Evolutionary conservation across 2,888 invertebrate species (phyloP).

Genomic region (Apamea sordens): DNA sequence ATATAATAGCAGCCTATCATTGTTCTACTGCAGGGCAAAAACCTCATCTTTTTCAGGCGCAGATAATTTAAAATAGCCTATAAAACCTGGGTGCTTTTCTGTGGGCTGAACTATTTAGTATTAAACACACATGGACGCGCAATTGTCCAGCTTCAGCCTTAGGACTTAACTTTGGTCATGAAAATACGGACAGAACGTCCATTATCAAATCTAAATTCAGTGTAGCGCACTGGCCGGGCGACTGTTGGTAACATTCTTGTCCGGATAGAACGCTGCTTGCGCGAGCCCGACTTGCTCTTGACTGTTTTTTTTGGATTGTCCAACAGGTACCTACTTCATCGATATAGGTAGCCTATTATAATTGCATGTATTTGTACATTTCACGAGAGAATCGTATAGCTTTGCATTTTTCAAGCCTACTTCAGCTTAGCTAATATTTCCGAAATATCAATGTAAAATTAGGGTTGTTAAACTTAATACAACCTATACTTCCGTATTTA

Average conservation of each 20-base stretch:
- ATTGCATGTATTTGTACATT: conserved; percentile 12
- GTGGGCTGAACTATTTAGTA: too few species aligned
- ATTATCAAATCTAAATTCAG: background rate
- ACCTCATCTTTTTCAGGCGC: background rate
- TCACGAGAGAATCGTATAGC: background rate
- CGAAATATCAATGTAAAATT: background rate
- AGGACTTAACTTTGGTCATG: background rate
- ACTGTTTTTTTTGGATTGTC: conserved; percentile 23
- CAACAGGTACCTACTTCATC: background rate
- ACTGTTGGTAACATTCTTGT: background rate
- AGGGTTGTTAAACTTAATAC: background rate
- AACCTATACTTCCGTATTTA: too few species aligned
- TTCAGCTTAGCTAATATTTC: background rate
- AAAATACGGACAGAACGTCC: background rate
- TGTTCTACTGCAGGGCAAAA: background rate
- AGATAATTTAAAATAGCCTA: background rate
- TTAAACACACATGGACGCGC: background rate
- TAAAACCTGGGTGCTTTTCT: background rate
- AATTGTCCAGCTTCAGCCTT: background rate
- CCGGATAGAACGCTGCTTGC: conserved; percentile 6
- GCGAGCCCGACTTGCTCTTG: background rate
- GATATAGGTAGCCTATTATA: background rate
- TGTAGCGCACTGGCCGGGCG: too few species aligned
- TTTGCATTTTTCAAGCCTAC: background rate
- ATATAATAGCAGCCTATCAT: background rate